These are phyloP conservation scores for Oriolus oriolus DNA, from an alignment of 2,113 vertebrate species.

Conservation along the genomic window DNA sequence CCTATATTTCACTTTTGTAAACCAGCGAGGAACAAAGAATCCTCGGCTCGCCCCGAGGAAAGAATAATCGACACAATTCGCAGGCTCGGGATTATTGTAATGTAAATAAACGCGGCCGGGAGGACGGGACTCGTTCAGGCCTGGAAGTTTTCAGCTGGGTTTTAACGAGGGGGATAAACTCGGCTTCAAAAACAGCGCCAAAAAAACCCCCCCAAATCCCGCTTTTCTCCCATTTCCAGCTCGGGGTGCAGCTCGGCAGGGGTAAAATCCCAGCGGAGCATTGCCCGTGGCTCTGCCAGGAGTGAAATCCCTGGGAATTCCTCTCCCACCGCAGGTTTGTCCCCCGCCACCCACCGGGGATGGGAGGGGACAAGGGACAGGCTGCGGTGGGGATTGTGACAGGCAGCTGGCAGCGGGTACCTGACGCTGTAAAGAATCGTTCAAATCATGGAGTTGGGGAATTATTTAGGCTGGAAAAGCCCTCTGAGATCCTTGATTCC, in stretches of 20 bases:
- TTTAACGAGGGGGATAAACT: constrained; percentile 11
- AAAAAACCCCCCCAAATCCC: not conserved
- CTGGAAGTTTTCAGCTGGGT: not conserved
- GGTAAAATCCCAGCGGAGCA: not conserved
- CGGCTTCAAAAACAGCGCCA: not conserved
- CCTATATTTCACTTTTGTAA: constrained; percentile 55
- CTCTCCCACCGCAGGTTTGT: not conserved
- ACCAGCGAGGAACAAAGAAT: constrained; percentile 42
- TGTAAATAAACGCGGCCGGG: constrained; percentile 37
- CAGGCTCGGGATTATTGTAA: constrained; percentile 16
- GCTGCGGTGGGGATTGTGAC: not conserved
- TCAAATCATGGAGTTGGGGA: not conserved
- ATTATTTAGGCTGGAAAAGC: not conserved
- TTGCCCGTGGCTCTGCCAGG: not conserved
- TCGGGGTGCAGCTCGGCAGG: not conserved
- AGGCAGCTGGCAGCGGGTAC: not conserved
- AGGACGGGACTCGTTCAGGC: not conserved
- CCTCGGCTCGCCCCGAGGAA: constrained; percentile 27
- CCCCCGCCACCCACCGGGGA: not conserved
- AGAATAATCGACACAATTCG: constrained; percentile 31
- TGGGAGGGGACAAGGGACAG: not conserved
- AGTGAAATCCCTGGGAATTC: not conserved
- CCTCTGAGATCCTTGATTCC: not conserved
- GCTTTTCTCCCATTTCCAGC: not conserved
- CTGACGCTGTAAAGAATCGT: fast-evolving